Evolutionary conservation across 2,888 invertebrate species (phyloP), one percentile per base, ranked within the genome.

Genomic region (Xestia rhomboidea): DNA sequence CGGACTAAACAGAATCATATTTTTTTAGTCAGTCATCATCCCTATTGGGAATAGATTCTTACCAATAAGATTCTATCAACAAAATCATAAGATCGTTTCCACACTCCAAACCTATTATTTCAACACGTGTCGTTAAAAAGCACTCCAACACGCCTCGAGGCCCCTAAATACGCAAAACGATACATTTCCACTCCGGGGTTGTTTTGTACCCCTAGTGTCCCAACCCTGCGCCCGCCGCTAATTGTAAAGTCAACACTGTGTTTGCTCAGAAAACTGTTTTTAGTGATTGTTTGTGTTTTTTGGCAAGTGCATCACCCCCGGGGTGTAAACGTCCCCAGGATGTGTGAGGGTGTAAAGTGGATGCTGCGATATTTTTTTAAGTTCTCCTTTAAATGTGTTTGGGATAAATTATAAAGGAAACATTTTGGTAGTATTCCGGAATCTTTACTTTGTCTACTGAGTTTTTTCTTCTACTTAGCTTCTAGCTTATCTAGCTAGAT

Each of bases 181-280:
- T 83, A 81, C 81, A 73, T 84, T 85, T 85, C 68, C 73, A 74
- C 77, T 77, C 44, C 34, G 46, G 75, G 76, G 82, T 72, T 64
- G 82, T 76, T 84, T 87, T 66, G 79, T 68, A 86, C 87, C 89
- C 78, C 66, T 67, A 81, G 81, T 81, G 30, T 24, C 86, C 87
- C 88, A 79, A 84, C 81, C 81, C 79, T 73, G 68, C 63, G 73
- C 63, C 80, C 81, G 84, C 70, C 76, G 72, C 88, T 94, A 94
- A 94, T 94, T 94, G 94, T 85, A 91, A 93, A 92, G 93, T 93
- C 92, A 94, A 94, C 94, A 94, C 82, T 78, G 73, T 85, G 87
- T 84, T 79, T 83, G 80, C 82, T 71, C 82, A 80, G 83, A 81
- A 79, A 85, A 87, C 84, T 89, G 91, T 92, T 92, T 88, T 93